phyloP scores from a whole-genome alignment of 2,113 vertebrate species.

The Etheostoma spectabile region DNA sequence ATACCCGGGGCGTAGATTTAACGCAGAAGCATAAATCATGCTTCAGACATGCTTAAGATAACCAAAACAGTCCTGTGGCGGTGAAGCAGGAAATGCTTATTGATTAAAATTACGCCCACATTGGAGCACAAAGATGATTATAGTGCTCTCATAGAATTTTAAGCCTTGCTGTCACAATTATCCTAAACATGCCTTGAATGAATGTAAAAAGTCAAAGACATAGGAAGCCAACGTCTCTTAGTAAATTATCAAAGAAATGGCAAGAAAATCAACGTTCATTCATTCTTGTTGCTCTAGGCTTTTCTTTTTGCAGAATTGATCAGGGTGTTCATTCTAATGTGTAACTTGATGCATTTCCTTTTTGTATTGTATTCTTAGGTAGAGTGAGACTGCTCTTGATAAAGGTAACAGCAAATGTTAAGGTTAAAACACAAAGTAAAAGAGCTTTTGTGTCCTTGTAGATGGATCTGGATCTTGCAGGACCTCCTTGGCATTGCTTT shows the following conservation, averaged over 20 bases:
- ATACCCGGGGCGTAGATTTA: too few relatives aligned
- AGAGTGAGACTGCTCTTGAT: background rate
- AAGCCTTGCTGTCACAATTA: background rate
- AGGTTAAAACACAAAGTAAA: background rate
- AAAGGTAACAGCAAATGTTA: background rate
- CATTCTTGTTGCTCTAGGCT: background rate
- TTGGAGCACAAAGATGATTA: background rate
- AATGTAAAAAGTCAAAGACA: background rate
- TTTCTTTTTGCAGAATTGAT: background rate
- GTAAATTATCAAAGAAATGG: background rate
- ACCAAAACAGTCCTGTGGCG: too few relatives aligned
- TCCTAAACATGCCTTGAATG: background rate
- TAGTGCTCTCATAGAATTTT: background rate
- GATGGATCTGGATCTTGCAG: constrained; percentile 98
- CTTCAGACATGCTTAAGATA: too few relatives aligned
- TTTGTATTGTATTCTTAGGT: background rate
- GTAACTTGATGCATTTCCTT: background rate
- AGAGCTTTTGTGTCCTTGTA: constrained; percentile 72
- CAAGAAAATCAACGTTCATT: background rate
- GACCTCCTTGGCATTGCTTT: constrained; percentile 95
- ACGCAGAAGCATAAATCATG: too few relatives aligned
- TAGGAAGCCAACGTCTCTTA: background rate
- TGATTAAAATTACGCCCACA: background rate
- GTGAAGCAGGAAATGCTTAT: background rate
- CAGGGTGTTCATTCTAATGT: background rate